Percentiles rank a stretch among this genome's conserved stretches.
Evolutionary conservation across 30 jellyfish, hydroid and myxozoan genomes (phyloP).

Genomic region (Haliclystus octoradiatus): DNA sequence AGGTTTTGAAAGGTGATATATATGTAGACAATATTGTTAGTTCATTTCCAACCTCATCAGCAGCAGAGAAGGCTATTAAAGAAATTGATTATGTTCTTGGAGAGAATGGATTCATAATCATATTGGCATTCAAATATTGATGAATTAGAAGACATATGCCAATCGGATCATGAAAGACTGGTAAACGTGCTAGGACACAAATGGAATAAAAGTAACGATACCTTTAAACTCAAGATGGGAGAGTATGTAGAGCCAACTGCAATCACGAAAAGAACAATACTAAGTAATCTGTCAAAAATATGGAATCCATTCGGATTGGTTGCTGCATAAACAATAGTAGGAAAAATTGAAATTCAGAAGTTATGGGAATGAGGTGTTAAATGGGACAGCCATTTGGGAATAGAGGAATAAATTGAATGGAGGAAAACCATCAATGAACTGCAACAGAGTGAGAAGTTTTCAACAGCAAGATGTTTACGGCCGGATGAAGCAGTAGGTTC

Average conservation of each 20-base stretch:
- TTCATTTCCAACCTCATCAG: slow-evolving; percentile 19
- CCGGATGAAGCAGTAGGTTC: too few species aligned
- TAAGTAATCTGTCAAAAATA: too few species aligned
- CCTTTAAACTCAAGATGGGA: too few species aligned
- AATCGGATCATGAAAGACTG: slow-evolving; percentile 8
- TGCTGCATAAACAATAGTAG: slow-evolving; percentile 20
- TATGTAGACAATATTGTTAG: slow-evolving; percentile 42
- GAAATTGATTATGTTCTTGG: slow-evolving; percentile 34
- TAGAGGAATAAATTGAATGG: slow-evolving; percentile 8
- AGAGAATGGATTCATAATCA: background rate
- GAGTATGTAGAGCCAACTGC: too few species aligned
- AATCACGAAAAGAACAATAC: too few species aligned
- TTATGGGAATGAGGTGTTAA: slow-evolving; percentile 34
- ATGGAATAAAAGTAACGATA: slow-evolving; percentile 15
- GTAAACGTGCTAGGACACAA: slow-evolving; percentile 23
- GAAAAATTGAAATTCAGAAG: slow-evolving; percentile 19
- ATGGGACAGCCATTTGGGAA: slow-evolving; percentile 5
- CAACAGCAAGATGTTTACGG: too few species aligned
- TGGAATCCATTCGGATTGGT: slow-evolving; percentile 34
- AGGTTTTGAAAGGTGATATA: slow-evolving; percentile 4
- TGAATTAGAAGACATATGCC: too few species aligned
- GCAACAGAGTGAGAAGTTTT: too few species aligned
- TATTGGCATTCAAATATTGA: slow-evolving; percentile 18
- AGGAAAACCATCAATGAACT: slow-evolving; percentile 12
- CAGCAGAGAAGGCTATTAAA: slow-evolving; percentile 27